Conservation (phyloP, 2,888 invertebrate genomes). For the Melikaiella ostensackeni region DNA sequence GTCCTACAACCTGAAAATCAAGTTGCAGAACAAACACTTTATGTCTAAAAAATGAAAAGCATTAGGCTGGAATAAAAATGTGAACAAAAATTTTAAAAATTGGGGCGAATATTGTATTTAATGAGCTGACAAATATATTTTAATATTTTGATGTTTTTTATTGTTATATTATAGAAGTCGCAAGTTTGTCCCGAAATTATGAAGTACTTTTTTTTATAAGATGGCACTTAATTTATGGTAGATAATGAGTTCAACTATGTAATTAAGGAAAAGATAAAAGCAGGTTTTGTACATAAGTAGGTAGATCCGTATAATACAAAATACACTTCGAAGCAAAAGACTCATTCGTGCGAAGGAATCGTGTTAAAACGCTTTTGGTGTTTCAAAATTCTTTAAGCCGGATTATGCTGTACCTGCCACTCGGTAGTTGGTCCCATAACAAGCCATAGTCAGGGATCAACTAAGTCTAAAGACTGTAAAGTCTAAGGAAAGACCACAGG, state of each 20-base stretch:
- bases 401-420: constrained; percentile 69
- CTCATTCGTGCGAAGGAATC: constrained; percentile 52
- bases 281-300: neutral
- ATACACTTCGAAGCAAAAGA: constrained; percentile 34
- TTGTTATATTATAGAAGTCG: no score
- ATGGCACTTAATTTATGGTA: no score
- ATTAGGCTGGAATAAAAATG: no score
- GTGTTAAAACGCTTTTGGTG: constrained; percentile 75
- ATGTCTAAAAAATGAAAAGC: no score
- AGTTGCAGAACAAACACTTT: no score
- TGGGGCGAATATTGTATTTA: no score
- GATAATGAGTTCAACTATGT: neutral
- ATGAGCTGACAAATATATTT: no score
- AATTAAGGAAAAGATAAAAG: neutral
- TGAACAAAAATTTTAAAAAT: no score
- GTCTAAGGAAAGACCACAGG: constrained; percentile 14
- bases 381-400: constrained; percentile 74
- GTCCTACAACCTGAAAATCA: no score
- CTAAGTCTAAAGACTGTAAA: constrained; percentile 13
- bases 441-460: neutral
- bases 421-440: constrained; percentile 56
- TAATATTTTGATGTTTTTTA: no score
- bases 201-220: no score
- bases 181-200: no score
- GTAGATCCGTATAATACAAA: neutral